Evolutionary conservation across 2,888 invertebrate genomes (phyloP).

Genomic region (Sabellastarte sp.): DNA sequence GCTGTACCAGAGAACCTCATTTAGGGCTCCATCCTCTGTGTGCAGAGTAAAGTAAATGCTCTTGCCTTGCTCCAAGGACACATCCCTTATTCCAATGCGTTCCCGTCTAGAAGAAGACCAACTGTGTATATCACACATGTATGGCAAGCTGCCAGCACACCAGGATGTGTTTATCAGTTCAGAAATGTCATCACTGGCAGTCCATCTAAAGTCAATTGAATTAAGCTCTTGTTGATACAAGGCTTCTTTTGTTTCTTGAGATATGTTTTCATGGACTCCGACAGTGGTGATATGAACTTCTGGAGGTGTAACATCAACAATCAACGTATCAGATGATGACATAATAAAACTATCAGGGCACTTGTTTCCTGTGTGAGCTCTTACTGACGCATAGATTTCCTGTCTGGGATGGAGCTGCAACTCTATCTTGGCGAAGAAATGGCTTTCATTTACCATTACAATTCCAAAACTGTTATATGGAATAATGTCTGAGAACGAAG

Average conservation of each 20-base stretch:
- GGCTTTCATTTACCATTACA: not conserved
- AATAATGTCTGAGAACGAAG: not conserved
- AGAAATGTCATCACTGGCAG: not conserved
- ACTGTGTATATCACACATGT: not conserved
- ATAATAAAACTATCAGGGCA: not conserved
- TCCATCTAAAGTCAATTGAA: conserved; percentile 1
- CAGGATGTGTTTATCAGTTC: not conserved
- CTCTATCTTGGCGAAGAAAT: not conserved
- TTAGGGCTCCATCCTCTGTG: not conserved
- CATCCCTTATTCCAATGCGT: not conserved
- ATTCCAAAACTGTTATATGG: not conserved
- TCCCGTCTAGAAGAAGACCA: not conserved
- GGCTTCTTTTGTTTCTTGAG: not conserved
- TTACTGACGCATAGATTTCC: not conserved
- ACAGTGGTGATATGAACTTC: not conserved
- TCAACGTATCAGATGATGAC: not conserved
- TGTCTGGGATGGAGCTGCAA: not conserved
- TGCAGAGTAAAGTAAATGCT: not conserved
- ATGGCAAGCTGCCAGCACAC: not conserved
- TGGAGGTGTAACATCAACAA: not conserved
- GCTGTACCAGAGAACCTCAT: too few species aligned
- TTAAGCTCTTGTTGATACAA: not conserved
- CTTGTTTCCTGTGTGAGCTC: not conserved
- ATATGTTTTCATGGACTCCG: not conserved
- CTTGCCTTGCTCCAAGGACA: not conserved